Evolutionary conservation across 1,140 invertebrate species (phyloP).

Genomic region (Zaprionus capensis): DNA sequence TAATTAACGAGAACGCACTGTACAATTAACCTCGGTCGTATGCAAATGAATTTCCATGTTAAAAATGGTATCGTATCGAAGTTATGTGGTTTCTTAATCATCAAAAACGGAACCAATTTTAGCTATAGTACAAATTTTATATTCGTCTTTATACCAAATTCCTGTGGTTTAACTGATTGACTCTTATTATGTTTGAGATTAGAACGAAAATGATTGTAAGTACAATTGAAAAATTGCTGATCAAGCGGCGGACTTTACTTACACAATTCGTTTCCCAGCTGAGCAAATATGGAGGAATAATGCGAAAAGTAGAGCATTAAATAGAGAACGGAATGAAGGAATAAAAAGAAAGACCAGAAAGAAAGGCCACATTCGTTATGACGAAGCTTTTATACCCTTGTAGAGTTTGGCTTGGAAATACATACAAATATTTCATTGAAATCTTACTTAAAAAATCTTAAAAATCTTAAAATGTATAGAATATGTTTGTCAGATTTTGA

Average conservation of each 20-base stretch:
- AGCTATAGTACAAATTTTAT: not conserved
- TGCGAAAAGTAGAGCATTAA: not conserved
- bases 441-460: no score
- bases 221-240: not conserved
- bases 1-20: conserved; percentile 71
- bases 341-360: no score
- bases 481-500: no score
- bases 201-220: not conserved
- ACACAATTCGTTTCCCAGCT: not conserved
- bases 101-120: not conserved
- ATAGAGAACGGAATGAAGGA: not conserved
- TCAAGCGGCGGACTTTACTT: not conserved
- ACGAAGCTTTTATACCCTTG: no score
- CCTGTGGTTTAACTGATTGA: not conserved
- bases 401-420: no score
- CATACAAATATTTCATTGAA: no score
- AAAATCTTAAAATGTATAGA: no score
- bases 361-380: no score
- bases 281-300: not conserved
- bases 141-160: no score
- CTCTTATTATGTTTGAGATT: not conserved
- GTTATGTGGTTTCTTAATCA: conserved; percentile 51
- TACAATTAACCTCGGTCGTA: conserved; percentile 73
- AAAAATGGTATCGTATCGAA: conserved; percentile 17
- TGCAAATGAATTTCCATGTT: conserved; percentile 63